phyloP scores from a whole-genome alignment of 2,113 vertebrate species.

The Planiliza haematocheilus region DNA sequence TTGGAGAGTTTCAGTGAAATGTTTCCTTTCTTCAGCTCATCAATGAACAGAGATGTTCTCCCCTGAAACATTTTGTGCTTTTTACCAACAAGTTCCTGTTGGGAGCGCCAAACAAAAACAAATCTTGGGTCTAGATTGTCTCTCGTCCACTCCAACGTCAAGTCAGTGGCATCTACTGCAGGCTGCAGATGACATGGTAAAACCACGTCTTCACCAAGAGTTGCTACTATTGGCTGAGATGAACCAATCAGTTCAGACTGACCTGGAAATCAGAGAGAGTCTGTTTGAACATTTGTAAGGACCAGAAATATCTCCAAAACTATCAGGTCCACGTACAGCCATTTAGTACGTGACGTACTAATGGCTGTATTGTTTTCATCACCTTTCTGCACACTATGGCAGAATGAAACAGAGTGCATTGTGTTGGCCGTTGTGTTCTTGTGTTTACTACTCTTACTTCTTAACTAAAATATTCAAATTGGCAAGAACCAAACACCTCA shows the following conservation, averaged over 20 bases:
- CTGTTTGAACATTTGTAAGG: no score
- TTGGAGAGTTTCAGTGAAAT: conserved; percentile 15
- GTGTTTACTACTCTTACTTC: no score
- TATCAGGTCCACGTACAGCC: no score
- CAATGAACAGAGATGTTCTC: not conserved
- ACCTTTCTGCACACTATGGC: no score
- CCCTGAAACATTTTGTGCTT: not conserved
- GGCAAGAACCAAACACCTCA: no score
- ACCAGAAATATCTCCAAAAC: no score
- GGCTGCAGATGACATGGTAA: not conserved
- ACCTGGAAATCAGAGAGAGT: not conserved
- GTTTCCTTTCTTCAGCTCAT: conserved; percentile 7
- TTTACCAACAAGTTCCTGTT: not conserved
- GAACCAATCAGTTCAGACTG: not conserved
- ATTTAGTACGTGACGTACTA: no score
- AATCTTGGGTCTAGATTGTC: not conserved
- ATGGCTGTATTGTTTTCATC: no score
- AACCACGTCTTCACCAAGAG: not conserved
- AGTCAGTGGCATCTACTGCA: not conserved
- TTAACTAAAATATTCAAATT: no score
- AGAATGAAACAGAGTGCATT: no score
- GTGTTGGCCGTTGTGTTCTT: no score
- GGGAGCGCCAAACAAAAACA: not conserved
- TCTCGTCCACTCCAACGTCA: conserved; percentile 9
- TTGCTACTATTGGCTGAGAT: not conserved